Base-by-base conservation (phyloP, 2,888 invertebrate species). In the Dione juno region DNA sequence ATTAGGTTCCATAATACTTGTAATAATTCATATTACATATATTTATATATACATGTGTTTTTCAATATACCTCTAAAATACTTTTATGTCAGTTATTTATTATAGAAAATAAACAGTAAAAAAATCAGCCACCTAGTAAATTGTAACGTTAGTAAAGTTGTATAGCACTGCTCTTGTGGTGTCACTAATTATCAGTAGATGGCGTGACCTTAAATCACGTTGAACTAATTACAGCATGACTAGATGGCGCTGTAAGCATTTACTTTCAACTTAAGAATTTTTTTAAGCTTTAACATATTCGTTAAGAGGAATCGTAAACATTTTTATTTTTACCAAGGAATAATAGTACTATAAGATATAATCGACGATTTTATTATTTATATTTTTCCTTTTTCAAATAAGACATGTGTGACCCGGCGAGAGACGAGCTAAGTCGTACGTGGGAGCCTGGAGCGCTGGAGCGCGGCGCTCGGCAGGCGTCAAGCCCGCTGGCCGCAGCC, bases 401-500 rank as follows among this genome's bases (percentile, higher is more conserved):
- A 66, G 40, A 28, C 65, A 50, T 28, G 48, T 16, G 52, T 54
- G 43, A 66, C 50, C 37, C 57, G 59, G 66, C 61, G 61, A 67
- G 69, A 59, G 53, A 48, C 69, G 40, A 69, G 69, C 50, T 72
- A 72, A 81, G 81, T 83, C 81, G 84, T 85, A 83, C 83, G 86
- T 84, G 86, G 84, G 79, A 77, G 77, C 72, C 68, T 73, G 70
- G 57, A 57, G 67, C 63, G 72, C 68, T 73, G 70, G 57, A 57
- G 67, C 63, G 72, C 74, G 67, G 58, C 58, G 67, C 59, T 71
- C 74, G 66, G 58, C 65, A 70, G 67, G 61, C 61, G n/a, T n/a
- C n/a, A 70, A 75, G n/a, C n/a, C n/a, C n/a, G n/a, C n/a, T n/a
- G n/a, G n/a, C 64, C 68, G 65, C 75, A 70, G 76, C 85, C 85